A percentile compares a stretch with the other conserved stretches of the same genome.
Evolutionary conservation across 1,140 invertebrate species (phyloP).

Genomic region (Bicyclus anynana): DNA sequence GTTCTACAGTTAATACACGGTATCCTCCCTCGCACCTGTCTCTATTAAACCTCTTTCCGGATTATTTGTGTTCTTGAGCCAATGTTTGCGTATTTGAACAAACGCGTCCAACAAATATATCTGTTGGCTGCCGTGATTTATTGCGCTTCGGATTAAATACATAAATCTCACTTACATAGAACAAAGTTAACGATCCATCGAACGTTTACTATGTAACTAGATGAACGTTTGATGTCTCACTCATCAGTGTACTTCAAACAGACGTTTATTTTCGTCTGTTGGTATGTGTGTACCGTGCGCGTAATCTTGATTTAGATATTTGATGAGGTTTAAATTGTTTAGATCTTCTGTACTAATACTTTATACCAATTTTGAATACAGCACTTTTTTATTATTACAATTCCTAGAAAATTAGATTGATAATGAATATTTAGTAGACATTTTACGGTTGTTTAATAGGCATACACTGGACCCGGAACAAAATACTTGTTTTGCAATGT

Average conservation of each 20-base stretch:
- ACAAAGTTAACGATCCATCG: conserved; percentile 5
- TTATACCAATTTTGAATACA: neutral
- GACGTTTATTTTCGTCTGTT: neutral
- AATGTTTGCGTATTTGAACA: conserved; percentile 23
- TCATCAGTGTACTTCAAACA: neutral
- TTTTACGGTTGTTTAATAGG: too few relatives aligned
- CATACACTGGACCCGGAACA: neutral
- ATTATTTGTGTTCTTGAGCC: conserved; percentile 21
- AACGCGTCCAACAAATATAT: conserved; percentile 18
- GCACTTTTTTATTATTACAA: neutral
- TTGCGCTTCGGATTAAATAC: conserved; percentile 1
- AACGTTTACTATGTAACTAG: neutral
- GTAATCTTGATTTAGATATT: conserved; percentile 8
- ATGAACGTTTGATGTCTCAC: neutral
- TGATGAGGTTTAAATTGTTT: conserved; percentile 7
- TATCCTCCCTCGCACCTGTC: conserved; percentile 11
- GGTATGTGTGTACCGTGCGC: too few relatives aligned
- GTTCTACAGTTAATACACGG: conserved; percentile 2
- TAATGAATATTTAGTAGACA: too few relatives aligned
- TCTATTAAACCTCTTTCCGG: conserved; percentile 20
- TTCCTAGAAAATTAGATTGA: neutral
- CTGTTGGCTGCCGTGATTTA: conserved; percentile 18
- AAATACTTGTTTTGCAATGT: neutral
- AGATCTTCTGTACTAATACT: conserved; percentile 3
- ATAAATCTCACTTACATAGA: conserved; percentile 9